These are phyloP conservation scores for Pissodes strobi DNA, from an alignment of 1,140 invertebrate genomes.

Conservation along the genomic window DNA sequence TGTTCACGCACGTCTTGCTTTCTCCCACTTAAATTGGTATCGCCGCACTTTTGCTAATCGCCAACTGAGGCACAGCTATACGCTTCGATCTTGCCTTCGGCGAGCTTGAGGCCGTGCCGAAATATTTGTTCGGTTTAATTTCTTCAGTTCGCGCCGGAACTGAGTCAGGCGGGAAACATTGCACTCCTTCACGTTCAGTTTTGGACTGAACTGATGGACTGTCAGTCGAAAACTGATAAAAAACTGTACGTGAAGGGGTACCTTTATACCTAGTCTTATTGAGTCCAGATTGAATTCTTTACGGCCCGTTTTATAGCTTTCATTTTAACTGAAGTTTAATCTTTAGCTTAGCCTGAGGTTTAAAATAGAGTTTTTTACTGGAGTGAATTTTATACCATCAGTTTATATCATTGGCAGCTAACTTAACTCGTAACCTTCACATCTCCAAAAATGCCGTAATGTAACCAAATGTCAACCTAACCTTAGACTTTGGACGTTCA, in stretches of 20 bases:
- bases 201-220: background rate
- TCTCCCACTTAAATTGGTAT: background rate
- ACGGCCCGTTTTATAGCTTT: too few species aligned
- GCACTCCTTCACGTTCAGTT: background rate
- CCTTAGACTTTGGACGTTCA: too few species aligned
- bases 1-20: background rate
- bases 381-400: too few species aligned
- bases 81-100: background rate
- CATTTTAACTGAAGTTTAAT: too few species aligned
- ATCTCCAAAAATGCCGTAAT: too few species aligned
- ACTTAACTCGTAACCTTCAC: too few species aligned
- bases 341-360: too few species aligned
- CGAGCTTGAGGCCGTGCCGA: background rate
- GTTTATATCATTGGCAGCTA: too few species aligned
- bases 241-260: background rate
- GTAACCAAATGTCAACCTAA: too few species aligned
- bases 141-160: background rate
- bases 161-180: background rate
- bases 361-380: too few species aligned
- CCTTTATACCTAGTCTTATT: too few species aligned
- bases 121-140: background rate
- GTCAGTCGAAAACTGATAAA: background rate
- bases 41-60: background rate
- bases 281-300: too few species aligned
- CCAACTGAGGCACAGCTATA: background rate